phyloP scores from a whole-genome alignment of 1,140 invertebrate species.

The Sarcophaga bullata region DNA sequence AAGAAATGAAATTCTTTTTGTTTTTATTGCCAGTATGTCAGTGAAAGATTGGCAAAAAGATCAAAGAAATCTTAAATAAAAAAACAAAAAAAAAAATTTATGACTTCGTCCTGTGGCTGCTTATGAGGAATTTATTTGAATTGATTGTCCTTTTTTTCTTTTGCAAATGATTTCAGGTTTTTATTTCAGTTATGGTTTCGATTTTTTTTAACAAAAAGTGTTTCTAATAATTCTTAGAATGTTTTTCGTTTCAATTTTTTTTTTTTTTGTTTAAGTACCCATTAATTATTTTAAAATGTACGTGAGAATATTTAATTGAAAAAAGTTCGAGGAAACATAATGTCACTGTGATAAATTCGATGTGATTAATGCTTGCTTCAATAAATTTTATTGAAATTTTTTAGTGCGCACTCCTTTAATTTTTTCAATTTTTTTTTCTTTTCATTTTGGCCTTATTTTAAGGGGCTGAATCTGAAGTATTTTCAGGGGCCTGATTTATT shows the following conservation, averaged over 20 bases:
- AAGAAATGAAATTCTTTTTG: constrained; percentile 27
- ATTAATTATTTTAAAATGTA: no score
- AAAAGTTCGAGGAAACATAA: background rate
- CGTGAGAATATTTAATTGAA: background rate
- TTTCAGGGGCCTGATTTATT: no score
- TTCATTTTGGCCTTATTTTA: no score
- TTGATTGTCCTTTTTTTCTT: background rate
- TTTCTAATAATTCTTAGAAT: background rate
- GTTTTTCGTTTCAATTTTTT: no score
- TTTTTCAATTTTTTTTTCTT: no score
- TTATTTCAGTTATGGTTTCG: background rate
- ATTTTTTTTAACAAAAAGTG: background rate
- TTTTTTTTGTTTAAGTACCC: no score
- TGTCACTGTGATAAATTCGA: background rate
- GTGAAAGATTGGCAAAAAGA: constrained; percentile 5
- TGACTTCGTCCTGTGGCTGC: constrained; percentile 18
- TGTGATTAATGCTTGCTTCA: no score
- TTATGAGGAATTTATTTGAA: background rate
- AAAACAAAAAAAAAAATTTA: background rate
- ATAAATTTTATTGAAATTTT: no score
- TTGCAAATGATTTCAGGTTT: constrained; percentile 13
- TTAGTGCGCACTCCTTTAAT: no score
- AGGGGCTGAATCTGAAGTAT: no score
- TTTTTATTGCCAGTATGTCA: constrained; percentile 2
- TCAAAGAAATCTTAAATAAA: background rate